Base-by-base conservation (phyloP, 2,888 invertebrate species). In the Watsonalla cultraria region DNA sequence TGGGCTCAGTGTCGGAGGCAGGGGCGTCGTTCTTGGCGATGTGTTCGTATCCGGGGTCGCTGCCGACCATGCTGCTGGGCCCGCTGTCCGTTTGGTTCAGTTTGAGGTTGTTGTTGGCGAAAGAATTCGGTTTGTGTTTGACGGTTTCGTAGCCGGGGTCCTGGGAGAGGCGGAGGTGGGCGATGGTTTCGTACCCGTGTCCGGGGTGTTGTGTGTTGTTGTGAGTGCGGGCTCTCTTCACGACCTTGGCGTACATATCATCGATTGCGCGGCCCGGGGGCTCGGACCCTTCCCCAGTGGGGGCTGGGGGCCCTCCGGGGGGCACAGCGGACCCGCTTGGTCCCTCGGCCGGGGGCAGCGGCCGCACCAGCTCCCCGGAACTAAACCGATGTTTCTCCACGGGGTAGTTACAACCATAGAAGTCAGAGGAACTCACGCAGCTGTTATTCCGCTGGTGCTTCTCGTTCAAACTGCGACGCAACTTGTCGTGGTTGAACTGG, bases 161-260 rank as follows among this genome's bases (percentile, higher is more conserved):
- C 58, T 87, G 86, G 54, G 42, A 42, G 42, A 11, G 11, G 0
- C 42, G 8, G 42, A 11, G 42, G 39, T 78, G 81, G 11, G 80
- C 78, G 53, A 94, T 90, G 0, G 93, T 93, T 78, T 93, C 93
- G 70, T 93, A 93, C 37, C 93, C 92, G 69, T 93, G 93, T 67
- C 90, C 65, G 0, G 85, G 80, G 62, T 86, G 84, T 45, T 5
- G 8, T 2, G 42, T 2, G 42, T 8, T 42, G 42, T 8, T 8
- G 42, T 8, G 5, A 5, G 42, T 11, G 11, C 42, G 42, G 11
- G 42, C 42, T 8, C 42, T 8, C 76, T 96, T 96, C 73, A 93
- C 92, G 15, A 97, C 97, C 89, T 97, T 97, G 2, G 97, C 97
- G 79, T 97, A 97, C 94, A 97, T 95, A 70, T 96, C 96, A 68